Percentiles rank a stretch among this genome's conserved stretches.
These are phyloP conservation scores for Polydrusus cervinus DNA, from an alignment of 2,888 invertebrate species.

Conservation along the genomic window DNA sequence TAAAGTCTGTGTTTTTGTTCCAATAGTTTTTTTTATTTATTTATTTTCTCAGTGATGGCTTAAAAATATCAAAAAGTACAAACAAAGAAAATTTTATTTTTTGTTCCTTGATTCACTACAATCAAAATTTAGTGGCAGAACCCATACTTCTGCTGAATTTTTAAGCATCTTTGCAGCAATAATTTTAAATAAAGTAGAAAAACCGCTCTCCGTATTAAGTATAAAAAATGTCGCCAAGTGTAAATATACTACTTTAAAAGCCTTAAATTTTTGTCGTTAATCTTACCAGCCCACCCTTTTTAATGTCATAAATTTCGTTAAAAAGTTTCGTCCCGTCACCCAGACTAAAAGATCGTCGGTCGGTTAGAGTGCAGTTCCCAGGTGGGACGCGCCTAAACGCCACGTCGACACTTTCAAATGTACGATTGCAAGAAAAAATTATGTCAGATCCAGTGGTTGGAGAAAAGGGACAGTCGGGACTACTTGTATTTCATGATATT, in stretches of 20 bases:
- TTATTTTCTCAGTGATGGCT: no score
- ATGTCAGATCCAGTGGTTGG: neutral
- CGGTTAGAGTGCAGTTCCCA: neutral
- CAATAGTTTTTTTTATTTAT: no score
- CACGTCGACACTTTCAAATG: slow-evolving; percentile 1
- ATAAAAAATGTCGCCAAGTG: neutral
- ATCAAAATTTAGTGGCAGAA: no score
- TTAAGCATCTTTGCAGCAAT: no score
- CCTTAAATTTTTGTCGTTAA: slow-evolving; percentile 2
- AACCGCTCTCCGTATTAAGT: neutral
- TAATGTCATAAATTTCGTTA: slow-evolving; percentile 15
- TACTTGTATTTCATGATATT: no score
- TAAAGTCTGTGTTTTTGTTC: no score
- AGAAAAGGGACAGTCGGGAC: no score
- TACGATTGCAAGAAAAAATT: neutral
- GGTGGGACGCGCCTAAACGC: slow-evolving; percentile 9
- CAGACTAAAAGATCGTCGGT: slow-evolving; percentile 7
- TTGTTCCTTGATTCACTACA: no score
- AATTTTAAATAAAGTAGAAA: neutral
- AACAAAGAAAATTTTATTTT: no score
- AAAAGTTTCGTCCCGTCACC: neutral
- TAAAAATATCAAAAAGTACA: no score
- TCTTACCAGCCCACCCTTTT: neutral
- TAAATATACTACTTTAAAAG: neutral
- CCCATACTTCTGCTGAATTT: no score